Evolutionary conservation across 2,888 invertebrate species (phyloP), one percentile per base, ranked within the genome.

Genomic region (Urechis unicinctus): DNA sequence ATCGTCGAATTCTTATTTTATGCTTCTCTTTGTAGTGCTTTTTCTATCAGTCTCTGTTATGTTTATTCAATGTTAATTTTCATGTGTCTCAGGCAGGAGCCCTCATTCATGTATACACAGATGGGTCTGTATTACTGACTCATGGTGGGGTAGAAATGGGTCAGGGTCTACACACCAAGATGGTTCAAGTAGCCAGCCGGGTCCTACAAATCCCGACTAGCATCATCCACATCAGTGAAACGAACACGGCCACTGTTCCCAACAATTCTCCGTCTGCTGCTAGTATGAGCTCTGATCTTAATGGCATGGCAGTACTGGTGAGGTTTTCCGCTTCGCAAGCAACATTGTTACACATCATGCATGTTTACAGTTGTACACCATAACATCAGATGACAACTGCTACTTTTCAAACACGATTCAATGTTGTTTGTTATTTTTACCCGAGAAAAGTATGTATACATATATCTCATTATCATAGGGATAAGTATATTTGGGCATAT

Each of bases 141-240:
- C 93, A 92, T 73, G 81, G 80, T 41, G 95, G 94, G n/a, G 88
- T 89, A 6, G 96, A 96, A 82, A 95, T 96, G 88, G 96, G 96
- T 0, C 96, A 96, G 80, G 96, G 96, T 1, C 81, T 97, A 3
- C 89, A 94, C 73, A 96, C 91, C 0, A 96, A 96, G 82, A 91
- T 94, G 88, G 86, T 91, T 53, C 94, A 95, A 83, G 80, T 76
- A 22, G 75, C 75, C 2, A 72, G 74, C 51, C 61, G 70, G 45
- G 66, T 63, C 6, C 61, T 77, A 5, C 50, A 59, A 29, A 67
- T 77, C 28, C 68, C 74, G 2, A 30, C 60, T 1, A 62, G 65
- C 3, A 61, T 63, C 45, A 70, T 77, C 24, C 69, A 70, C 63
- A 72, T 73, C 44, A 65, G 63, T 50, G 76, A 76, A 57, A 70